Evolutionary conservation across 2,113 vertebrate species (phyloP).

Genomic region (Ammospiza nelsoni): DNA sequence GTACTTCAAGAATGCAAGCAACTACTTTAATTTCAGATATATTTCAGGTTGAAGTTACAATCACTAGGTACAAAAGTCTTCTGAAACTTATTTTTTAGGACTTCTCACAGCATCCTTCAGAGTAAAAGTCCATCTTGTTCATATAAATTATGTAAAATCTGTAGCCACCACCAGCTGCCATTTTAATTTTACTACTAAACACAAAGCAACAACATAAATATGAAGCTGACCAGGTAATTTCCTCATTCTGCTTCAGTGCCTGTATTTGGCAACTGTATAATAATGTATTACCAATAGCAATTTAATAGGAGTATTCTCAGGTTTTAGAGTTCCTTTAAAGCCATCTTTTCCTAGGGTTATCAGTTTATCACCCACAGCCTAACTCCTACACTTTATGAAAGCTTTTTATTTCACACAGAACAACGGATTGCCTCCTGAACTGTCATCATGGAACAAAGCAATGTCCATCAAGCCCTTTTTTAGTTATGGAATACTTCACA

Average conservation of each 20-base stretch:
- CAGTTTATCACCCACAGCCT: not conserved
- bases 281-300: not conserved
- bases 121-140: not conserved
- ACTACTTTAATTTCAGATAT: not conserved
- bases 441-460: not conserved
- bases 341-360: not conserved
- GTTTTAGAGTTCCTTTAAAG: not conserved
- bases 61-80: not conserved
- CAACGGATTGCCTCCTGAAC: not conserved
- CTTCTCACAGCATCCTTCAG: not conserved
- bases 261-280: not conserved
- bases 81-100: not conserved
- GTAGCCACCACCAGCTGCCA: not conserved
- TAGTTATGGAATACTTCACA: not conserved
- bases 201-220: not conserved
- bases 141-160: not conserved
- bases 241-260: not conserved
- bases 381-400: not conserved
- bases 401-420: not conserved
- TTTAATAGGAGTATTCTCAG: not conserved
- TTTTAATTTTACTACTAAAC: not conserved
- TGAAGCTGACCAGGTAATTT: not conserved
- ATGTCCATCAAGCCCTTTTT: not conserved
- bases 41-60: not conserved
- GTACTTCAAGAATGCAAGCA: rapidly evolving